Evolutionary conservation across 2,797 vertebrate genomes (phyloP).

Genomic region (Telmatherina bonti): DNA sequence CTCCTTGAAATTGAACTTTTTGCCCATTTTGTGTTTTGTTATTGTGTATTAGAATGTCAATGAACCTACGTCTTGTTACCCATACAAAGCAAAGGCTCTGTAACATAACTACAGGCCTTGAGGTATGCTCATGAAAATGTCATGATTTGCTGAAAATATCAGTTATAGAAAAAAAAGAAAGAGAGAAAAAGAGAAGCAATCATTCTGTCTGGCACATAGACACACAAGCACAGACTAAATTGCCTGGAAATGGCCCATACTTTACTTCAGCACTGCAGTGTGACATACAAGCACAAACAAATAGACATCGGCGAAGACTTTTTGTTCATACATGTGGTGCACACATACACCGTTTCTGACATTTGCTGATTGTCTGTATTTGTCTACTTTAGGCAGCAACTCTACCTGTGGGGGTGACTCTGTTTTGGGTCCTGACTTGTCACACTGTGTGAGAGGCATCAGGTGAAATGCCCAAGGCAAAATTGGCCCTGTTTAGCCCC

Average conservation of each 20-base stretch:
- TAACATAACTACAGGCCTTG: slow-evolving; percentile 72
- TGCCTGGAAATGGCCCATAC: slow-evolving; percentile 45
- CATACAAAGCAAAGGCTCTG: slow-evolving; percentile 59
- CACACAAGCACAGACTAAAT: slow-evolving; percentile 30
- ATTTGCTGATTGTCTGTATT: slow-evolving; percentile 76
- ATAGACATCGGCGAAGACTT: slow-evolving; percentile 4
- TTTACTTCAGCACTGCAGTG: slow-evolving; percentile 28
- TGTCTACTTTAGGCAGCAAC: slow-evolving; percentile 68
- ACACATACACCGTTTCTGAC: slow-evolving; percentile 65
- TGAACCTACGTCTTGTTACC: slow-evolving; percentile 55
- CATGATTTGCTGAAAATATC: slow-evolving; percentile 66
- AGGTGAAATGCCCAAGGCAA: slow-evolving; percentile 68
- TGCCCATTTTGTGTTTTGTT: slow-evolving; percentile 46
- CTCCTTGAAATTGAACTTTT: slow-evolving; percentile 37
- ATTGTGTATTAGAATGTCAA: slow-evolving; percentile 60
- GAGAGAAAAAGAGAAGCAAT: slow-evolving; percentile 18
- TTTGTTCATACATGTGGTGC: slow-evolving; percentile 18
- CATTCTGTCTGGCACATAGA: slow-evolving; percentile 20
- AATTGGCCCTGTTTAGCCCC: slow-evolving; percentile 78
- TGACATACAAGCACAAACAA: slow-evolving; percentile 32
- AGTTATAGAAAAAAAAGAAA: slow-evolving; percentile 37
- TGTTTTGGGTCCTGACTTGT: slow-evolving; percentile 78
- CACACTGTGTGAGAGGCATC: slow-evolving; percentile 68
- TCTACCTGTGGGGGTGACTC: slow-evolving; percentile 75
- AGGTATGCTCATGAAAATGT: slow-evolving; percentile 66